These are phyloP conservation scores for Aleiodes leptofemur DNA, from an alignment of 2,888 invertebrate species.

Conservation along the genomic window DNA sequence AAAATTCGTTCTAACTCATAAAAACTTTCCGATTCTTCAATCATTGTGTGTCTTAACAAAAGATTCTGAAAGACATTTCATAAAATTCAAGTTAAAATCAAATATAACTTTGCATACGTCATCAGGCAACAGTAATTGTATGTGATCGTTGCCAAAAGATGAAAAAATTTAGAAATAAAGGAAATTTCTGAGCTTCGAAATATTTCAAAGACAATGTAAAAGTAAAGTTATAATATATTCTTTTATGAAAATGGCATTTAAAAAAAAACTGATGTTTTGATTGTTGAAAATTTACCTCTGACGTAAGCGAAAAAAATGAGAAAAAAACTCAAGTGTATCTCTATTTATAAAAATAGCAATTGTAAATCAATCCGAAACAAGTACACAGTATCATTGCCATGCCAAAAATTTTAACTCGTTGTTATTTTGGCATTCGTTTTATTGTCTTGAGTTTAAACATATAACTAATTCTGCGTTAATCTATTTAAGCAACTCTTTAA, in stretches of 20 bases:
- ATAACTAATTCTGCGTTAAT: not conserved
- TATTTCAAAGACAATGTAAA: not conserved
- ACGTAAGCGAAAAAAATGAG: not conserved
- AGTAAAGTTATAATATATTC: not conserved
- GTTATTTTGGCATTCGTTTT: slow-evolving; percentile 36
- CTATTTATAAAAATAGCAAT: slow-evolving; percentile 25
- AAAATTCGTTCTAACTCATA: not conserved
- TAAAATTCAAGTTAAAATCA: not conserved
- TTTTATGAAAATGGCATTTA: not conserved
- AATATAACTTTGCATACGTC: not conserved
- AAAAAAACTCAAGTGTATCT: not conserved
- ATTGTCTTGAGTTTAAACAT: slow-evolving; percentile 12
- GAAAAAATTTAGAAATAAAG: not conserved
- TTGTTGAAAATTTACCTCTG: not conserved
- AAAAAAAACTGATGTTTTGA: not conserved
- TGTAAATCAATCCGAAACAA: slow-evolving; percentile 34
- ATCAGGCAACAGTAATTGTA: slow-evolving; percentile 3
- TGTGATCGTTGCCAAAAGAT: not conserved
- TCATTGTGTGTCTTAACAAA: slow-evolving; percentile 8
- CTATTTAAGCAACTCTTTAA: slow-evolving; percentile 37
- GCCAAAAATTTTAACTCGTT: not conserved
- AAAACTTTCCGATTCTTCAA: slow-evolving; percentile 5
- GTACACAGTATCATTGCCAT: slow-evolving; percentile 9
- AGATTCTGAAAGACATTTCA: too few species aligned
- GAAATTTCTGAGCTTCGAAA: not conserved